Base-by-base conservation (phyloP, 2,113 vertebrate genomes). In the Alethe diademata region DNA sequence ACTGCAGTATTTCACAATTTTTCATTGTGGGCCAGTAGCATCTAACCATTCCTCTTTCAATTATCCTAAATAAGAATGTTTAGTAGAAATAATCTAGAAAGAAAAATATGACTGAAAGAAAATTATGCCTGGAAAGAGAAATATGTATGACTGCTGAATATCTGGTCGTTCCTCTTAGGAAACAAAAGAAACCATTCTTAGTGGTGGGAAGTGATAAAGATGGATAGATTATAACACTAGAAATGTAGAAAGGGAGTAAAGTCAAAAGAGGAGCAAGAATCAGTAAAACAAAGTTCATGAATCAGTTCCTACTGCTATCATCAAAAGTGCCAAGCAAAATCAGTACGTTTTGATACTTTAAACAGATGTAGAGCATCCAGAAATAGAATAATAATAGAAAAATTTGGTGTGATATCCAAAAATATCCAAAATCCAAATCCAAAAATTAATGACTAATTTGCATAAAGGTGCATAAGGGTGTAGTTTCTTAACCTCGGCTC, bases 161-260 rank as follows among this genome's bases (percentile, higher is more conserved):
- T 18, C 13, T 1, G 12, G 19, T 66, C 2, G 1, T 50, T 78
- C 6, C 3, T 70, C 19, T 38, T 35, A 53, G 2, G 35, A 6
- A 78, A 43, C 7, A 54, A 64, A 87, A 67, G 3, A 53, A 61
- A 31, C 2, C 4, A 38, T 57, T 66, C 9, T 58, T 73, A 38
- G 19, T 14, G 1, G 5, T 54, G 12, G 28, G 8, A 87, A 40
- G 8, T 20, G 9, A 11, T 36, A 43, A 4, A 56, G 14, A 38
- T 56, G 17, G 23, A 48, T 9, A 26, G 5, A 3, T 56, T 94
- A 19, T 26, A 66, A 22, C 1, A 5, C 16, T 45, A 61, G 29
- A 69, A 83, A 73, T 7, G 3, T 12, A 72, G n/a, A 83, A 73
- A 35, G 1, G 5, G 3, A 60, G 2, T 2, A 50, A 70, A 72